These are phyloP conservation scores for Heterodera schachtii DNA, from an alignment of 1,140 invertebrate genomes.

Conservation along the genomic window DNA sequence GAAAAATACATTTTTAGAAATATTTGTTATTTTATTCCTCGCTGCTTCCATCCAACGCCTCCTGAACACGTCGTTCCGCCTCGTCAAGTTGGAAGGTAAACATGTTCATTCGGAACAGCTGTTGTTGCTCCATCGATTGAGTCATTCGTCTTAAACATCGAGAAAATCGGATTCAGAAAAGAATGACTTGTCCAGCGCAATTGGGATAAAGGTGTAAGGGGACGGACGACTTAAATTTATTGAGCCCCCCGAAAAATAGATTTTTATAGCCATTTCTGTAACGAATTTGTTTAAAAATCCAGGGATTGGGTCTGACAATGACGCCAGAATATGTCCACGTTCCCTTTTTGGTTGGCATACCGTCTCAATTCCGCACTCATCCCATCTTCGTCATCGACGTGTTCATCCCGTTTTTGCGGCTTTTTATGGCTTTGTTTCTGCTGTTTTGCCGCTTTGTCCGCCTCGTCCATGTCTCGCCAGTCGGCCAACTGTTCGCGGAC, in stretches of 20 bases:
- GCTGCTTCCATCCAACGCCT: not conserved
- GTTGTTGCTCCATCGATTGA: not conserved
- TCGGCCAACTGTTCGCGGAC: constrained; percentile 9
- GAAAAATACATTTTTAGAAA: too few species aligned
- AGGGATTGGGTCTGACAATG: too few species aligned
- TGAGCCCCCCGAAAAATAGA: too few species aligned
- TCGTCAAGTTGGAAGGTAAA: constrained; percentile 25
- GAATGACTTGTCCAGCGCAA: not conserved
- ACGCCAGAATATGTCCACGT: too few species aligned
- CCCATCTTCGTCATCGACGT: not conserved
- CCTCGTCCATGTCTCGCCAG: not conserved
- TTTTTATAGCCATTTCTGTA: too few species aligned
- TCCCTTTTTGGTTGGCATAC: not conserved
- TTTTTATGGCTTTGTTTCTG: not conserved
- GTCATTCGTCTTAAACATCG: not conserved
- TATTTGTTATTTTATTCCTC: not conserved
- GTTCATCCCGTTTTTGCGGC: not conserved
- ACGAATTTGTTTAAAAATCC: too few species aligned
- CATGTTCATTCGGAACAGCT: constrained; percentile 16
- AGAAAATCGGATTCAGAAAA: not conserved
- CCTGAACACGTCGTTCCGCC: not conserved
- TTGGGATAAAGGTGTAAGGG: not conserved
- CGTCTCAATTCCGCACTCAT: not conserved
- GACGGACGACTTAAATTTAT: too few species aligned
- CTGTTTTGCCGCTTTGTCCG: not conserved